Percentiles rank a stretch among this genome's conserved stretches.
Conservation (phyloP, 2,113 vertebrate species). For the Brienomyrus brachyistius region DNA sequence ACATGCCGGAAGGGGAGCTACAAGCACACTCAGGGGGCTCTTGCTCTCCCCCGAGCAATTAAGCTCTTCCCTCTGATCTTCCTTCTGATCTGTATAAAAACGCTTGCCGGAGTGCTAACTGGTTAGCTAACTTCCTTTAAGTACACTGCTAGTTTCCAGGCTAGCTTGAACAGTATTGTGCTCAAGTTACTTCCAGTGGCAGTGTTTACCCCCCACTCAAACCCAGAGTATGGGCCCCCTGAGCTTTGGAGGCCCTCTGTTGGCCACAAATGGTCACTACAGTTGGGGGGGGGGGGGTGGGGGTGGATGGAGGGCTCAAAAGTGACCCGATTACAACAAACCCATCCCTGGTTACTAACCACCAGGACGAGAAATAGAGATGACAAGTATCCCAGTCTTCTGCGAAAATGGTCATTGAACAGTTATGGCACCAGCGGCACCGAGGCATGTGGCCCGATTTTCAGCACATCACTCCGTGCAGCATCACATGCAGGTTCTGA, state of each 20-base stretch:
- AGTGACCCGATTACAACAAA: background rate
- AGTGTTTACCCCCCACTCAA: background rate
- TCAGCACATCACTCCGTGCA: background rate
- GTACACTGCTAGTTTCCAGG: background rate
- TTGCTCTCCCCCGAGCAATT: background rate
- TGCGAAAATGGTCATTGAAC: background rate
- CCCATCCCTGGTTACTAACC: background rate
- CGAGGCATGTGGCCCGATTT: background rate
- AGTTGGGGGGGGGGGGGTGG: background rate
- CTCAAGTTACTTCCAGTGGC: background rate
- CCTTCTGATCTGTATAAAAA: constrained; percentile 8
- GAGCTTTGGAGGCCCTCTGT: background rate
- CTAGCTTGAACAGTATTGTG: background rate
- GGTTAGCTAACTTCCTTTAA: background rate
- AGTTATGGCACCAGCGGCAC: background rate
- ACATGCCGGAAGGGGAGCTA: background rate
- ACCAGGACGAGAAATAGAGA: background rate
- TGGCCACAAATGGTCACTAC: background rate
- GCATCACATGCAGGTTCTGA: background rate
- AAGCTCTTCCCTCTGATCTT: background rate
- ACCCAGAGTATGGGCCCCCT: background rate
- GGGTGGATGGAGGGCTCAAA: background rate
- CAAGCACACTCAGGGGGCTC: background rate
- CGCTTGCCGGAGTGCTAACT: background rate
- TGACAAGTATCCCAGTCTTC: background rate